A percentile compares a stretch with the other conserved stretches of the same genome.
Evolutionary conservation across 2,888 invertebrate genomes (phyloP).

Genomic region (Zaprionus bogoriensis): DNA sequence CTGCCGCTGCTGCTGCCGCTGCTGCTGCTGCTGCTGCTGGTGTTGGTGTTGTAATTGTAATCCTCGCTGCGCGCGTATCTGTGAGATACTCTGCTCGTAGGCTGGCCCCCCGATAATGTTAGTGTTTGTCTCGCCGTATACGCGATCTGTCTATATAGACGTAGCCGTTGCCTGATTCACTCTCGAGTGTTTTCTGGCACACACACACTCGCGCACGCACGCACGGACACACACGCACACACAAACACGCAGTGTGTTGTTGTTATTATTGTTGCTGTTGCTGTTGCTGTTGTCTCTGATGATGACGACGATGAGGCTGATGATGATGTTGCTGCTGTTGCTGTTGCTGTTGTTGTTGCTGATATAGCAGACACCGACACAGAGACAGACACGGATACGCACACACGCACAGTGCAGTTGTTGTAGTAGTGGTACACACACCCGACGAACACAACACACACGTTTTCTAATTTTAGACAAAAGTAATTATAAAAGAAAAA

Average conservation of each 20-base stretch:
- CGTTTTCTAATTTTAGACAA: constrained; percentile 83
- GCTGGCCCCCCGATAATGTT: constrained; percentile 63
- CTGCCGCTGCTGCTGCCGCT: background rate
- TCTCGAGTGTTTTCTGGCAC: constrained; percentile 74
- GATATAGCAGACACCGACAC: constrained; percentile 70
- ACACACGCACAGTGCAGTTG: too few relatives aligned
- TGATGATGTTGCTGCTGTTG: constrained; percentile 8
- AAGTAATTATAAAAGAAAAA: constrained; percentile 82
- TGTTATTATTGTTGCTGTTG: constrained; percentile 46
- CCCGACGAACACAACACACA: constrained; percentile 77
- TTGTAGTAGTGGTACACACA: constrained; percentile 77
- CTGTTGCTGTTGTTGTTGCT: constrained; percentile 40
- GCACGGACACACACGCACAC: constrained; percentile 15
- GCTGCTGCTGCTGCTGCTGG: constrained; percentile 5
- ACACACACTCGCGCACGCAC: constrained; percentile 41
- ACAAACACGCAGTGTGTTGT: constrained; percentile 45
- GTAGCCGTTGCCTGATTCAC: constrained; percentile 68
- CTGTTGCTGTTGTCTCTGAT: constrained; percentile 56
- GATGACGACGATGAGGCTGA: constrained; percentile 49
- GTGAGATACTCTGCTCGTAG: constrained; percentile 53
- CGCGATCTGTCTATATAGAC: constrained; percentile 76
- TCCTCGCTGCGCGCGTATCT: constrained; percentile 66
- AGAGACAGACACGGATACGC: constrained; percentile 6
- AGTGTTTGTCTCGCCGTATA: constrained; percentile 68
- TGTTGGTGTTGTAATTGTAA: constrained; percentile 70